Evolutionary conservation across 2,113 vertebrate genomes (phyloP), one percentile per base, ranked within the genome.

Genomic region (Halcyon senegalensis): DNA sequence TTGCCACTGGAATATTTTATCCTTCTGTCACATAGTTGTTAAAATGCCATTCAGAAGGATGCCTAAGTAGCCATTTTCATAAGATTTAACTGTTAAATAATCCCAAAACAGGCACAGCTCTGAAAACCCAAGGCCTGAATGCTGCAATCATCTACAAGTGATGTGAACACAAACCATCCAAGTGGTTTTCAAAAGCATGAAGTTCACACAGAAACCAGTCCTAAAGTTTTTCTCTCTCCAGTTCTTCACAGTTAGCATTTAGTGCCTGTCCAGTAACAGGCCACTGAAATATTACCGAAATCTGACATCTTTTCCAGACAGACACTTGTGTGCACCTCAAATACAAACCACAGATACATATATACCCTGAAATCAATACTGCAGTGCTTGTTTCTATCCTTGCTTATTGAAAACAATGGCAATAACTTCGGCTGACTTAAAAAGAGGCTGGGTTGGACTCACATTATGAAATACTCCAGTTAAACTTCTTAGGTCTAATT

Each of bases 401-500:
- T 41, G 46, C 72, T 70, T 41, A 30, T 24, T 75, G 48, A 82
- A 75, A 94, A 70, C 76, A 82, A 46, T 56, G 44, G 12, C 55
- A 85, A 23, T 35, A 77, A 55, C 86, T 85, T 70, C 50, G 63
- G 30, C 31, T 86, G 17, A 10, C 59, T 92, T 63, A 33, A 85
- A 67, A 91, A 76, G 75, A 84, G 27, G 67, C 51, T 67, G 79
- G 48, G 83, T 63, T 84, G 73, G 60, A 90, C 64, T 53, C 24
- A 60, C 0, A 2, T 96, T 90, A 68, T 63, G 93, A 93, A 96
- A 97, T 33, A 74, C n/a, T 84, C 67, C 39, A 50, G 85, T 93
- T 92, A 86, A 82, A 85, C 79, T 63, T 59, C 70, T 28, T 88
- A 90, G 56, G 25, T 90, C 25, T 84, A 91, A 95, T 75, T 4